These are phyloP conservation scores for Carapus acus DNA, from an alignment of 2,797 vertebrate genomes.

Conservation along the genomic window DNA sequence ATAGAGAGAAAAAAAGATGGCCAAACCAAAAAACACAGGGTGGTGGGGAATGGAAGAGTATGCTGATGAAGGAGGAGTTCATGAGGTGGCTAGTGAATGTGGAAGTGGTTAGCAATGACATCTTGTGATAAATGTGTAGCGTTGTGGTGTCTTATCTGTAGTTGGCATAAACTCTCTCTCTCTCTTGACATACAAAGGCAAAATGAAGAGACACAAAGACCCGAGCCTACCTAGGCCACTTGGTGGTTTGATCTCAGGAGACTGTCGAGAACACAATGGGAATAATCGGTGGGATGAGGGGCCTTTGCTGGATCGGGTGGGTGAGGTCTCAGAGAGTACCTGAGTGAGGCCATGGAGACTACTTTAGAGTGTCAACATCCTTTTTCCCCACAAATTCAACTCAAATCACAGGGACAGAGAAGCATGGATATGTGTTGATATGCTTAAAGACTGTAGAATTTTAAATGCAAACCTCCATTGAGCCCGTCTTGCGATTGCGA, in stretches of 20 bases:
- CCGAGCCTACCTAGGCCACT: conserved; percentile 84
- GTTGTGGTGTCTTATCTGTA: conserved; percentile 9
- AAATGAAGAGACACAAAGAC: not conserved
- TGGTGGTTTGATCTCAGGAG: conserved; percentile 84
- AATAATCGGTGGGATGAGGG: conserved; percentile 83
- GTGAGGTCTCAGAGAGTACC: conserved; percentile 90
- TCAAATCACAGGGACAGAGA: no score
- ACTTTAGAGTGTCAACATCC: no score
- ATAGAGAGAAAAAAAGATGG: not conserved
- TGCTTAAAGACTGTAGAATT: no score
- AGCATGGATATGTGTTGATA: no score
- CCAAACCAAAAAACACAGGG: conserved; percentile 14
- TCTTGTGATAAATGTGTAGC: conserved; percentile 34
- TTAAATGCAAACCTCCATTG: conserved; percentile 90
- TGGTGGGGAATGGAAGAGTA: not conserved
- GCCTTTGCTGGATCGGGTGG: conserved; percentile 53
- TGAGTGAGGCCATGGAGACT: conserved; percentile 57
- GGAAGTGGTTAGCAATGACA: no score
- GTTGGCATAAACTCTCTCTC: conserved; percentile 3
- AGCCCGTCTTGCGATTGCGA: conserved; percentile 85
- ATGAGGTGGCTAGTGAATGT: conserved; percentile 9
- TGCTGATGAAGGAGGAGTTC: not conserved
- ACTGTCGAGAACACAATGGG: conserved; percentile 83
- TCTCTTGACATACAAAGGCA: not conserved
- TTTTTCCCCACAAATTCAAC: no score